Percentiles rank a stretch among this genome's conserved stretches.
These are phyloP conservation scores for Phragmatobia fuliginosa DNA, from an alignment of 2,888 invertebrate genomes.

Conservation along the genomic window DNA sequence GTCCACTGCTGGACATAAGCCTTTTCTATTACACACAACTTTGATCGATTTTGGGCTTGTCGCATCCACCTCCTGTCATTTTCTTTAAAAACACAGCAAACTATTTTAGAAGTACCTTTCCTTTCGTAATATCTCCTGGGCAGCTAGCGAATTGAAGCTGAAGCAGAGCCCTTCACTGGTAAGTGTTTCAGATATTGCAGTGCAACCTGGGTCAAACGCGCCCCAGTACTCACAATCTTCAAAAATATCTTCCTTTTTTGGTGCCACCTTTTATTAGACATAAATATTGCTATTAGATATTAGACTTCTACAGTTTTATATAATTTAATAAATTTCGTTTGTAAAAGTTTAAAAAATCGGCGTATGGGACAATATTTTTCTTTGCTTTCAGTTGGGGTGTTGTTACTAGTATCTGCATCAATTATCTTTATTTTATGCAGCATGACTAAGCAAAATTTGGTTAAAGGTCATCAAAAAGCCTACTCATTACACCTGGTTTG, in stretches of 20 bases:
- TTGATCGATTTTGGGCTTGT: too few relatives aligned
- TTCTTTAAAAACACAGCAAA: background rate
- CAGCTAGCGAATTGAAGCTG: conserved; percentile 57
- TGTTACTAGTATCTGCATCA: too few relatives aligned
- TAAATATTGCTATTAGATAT: background rate
- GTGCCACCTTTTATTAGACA: conserved; percentile 18
- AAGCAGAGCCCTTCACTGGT: conserved; percentile 64
- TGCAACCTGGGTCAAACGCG: background rate
- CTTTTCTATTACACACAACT: too few relatives aligned
- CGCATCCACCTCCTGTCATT: too few relatives aligned
- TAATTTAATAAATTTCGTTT: background rate
- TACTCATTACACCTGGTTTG: too few relatives aligned
- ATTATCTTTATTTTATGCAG: background rate
- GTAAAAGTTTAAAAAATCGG: too few relatives aligned
- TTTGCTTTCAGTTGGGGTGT: too few relatives aligned
- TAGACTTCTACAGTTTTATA: background rate
- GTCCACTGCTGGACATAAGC: too few relatives aligned
- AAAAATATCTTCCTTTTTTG: conserved; percentile 15
- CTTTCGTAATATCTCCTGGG: conserved; percentile 55
- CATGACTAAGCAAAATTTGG: too few relatives aligned
- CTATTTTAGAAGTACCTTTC: conserved; percentile 25
- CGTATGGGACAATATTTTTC: too few relatives aligned
- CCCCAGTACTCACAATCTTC: background rate
- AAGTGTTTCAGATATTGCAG: conserved; percentile 35
- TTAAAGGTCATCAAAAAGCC: too few relatives aligned